phyloP scores from a whole-genome alignment of 30 jellyfish, hydroid and myxozoan species.

The Catostylus mosaicus region DNA sequence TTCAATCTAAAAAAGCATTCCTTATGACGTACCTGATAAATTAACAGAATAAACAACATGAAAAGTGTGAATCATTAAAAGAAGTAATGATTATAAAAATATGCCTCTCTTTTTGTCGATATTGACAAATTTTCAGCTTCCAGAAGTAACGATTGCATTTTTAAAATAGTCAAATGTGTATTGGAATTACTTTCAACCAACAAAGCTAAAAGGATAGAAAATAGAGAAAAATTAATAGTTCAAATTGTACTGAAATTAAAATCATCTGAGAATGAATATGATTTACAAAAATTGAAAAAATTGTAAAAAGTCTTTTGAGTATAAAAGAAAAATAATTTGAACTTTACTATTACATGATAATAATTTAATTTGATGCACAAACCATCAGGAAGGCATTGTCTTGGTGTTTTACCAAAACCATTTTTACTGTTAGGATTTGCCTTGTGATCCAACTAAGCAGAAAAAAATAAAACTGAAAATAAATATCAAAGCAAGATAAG shows the following conservation, averaged over 20 bases:
- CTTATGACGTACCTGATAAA: background rate
- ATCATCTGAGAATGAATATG: background rate
- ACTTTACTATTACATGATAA: no score
- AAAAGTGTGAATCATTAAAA: background rate
- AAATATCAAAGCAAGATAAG: no score
- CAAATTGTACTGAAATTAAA: background rate
- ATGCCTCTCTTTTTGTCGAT: slow-evolving; percentile 5
- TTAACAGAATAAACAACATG: background rate
- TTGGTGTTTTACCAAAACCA: slow-evolving; percentile 58
- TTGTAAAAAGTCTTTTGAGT: no score
- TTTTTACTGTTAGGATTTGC: slow-evolving; percentile 60
- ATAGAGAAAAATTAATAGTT: background rate
- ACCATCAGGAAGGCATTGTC: slow-evolving; percentile 74
- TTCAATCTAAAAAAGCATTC: background rate
- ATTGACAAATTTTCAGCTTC: slow-evolving; percentile 39
- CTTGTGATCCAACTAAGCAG: slow-evolving; percentile 48
- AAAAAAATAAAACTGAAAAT: background rate
- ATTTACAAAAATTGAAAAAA: background rate
- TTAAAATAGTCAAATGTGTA: background rate
- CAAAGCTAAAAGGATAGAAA: background rate
- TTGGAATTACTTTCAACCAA: slow-evolving; percentile 2
- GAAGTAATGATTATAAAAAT: background rate
- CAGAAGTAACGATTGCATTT: slow-evolving; percentile 25
- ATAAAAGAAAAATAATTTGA: background rate
- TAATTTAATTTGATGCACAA: background rate